phyloP scores from a whole-genome alignment of 2,113 vertebrate genomes.

The Phasianus colchicus region DNA sequence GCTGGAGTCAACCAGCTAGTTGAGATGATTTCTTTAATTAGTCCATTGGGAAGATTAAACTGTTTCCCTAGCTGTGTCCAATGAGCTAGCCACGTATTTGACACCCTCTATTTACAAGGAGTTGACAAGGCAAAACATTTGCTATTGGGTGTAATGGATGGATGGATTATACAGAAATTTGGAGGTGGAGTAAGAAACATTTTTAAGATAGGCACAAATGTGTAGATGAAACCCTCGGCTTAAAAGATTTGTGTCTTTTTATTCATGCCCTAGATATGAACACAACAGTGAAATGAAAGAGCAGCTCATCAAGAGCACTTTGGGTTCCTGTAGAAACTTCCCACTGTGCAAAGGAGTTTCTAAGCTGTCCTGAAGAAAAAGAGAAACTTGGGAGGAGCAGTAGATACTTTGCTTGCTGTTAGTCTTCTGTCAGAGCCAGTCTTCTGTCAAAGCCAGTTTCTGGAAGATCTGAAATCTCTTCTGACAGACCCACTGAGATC shows the following conservation, averaged over 20 bases:
- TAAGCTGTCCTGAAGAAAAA: background rate
- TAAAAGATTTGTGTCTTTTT: background rate
- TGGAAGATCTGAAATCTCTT: background rate
- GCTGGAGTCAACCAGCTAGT: background rate
- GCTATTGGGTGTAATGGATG: constrained; percentile 2
- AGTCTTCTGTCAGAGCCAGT: background rate
- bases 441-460: background rate
- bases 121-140: constrained; percentile 60
- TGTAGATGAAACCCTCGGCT: background rate
- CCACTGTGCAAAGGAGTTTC: background rate
- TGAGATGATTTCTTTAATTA: constrained; percentile 46
- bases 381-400: background rate
- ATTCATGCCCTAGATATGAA: background rate
- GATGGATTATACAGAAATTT: constrained; percentile 57
- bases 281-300: background rate
- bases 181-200: background rate
- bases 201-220: background rate
- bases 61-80: constrained; percentile 35
- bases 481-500: background rate
- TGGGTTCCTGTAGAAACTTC: background rate
- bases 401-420: fast-evolving
- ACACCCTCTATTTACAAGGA: constrained; percentile 66
- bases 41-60: constrained; percentile 29
- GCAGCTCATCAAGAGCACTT: fast-evolving
- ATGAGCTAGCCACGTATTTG: background rate